phyloP scores from a whole-genome alignment of 2,113 vertebrate species.

The Myodes glareolus region DNA sequence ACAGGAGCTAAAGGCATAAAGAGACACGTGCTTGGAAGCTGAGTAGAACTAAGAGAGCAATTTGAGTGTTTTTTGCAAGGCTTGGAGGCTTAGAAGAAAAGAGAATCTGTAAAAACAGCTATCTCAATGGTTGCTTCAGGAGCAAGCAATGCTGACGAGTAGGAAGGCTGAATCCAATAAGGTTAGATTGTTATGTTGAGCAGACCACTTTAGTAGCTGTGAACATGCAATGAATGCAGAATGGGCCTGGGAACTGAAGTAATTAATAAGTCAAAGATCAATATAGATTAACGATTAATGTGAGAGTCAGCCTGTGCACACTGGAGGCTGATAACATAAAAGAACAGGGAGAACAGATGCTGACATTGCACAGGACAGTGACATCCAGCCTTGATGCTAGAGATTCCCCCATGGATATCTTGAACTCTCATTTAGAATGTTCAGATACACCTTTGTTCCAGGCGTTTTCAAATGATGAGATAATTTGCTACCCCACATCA shows the following conservation, averaged over 20 bases:
- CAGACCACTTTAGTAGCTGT: constrained; percentile 13
- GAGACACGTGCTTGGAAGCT: not conserved
- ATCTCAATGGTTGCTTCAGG: not conserved
- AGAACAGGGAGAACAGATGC: not conserved
- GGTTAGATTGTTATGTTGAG: not conserved
- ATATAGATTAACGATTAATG: constrained; percentile 47
- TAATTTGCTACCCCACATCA: not conserved
- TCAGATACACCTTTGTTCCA: not conserved
- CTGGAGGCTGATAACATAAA: not conserved
- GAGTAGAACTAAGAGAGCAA: not conserved
- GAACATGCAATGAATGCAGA: constrained; percentile 29
- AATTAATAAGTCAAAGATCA: constrained; percentile 67
- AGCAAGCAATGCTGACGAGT: not conserved
- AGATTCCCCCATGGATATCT: not conserved
- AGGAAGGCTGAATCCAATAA: not conserved
- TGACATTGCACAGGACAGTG: not conserved
- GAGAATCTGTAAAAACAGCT: not conserved
- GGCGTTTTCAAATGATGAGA: constrained; percentile 35
- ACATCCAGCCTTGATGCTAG: not conserved
- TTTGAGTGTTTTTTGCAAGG: not conserved
- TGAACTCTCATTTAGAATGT: not conserved
- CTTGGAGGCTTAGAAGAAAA: not conserved
- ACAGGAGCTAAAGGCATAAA: not conserved
- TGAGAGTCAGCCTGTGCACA: constrained; percentile 22
- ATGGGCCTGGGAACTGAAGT: constrained; percentile 20